phyloP scores from a whole-genome alignment of 1,140 invertebrate genomes.

The Ctenoplectra terminalis region DNA sequence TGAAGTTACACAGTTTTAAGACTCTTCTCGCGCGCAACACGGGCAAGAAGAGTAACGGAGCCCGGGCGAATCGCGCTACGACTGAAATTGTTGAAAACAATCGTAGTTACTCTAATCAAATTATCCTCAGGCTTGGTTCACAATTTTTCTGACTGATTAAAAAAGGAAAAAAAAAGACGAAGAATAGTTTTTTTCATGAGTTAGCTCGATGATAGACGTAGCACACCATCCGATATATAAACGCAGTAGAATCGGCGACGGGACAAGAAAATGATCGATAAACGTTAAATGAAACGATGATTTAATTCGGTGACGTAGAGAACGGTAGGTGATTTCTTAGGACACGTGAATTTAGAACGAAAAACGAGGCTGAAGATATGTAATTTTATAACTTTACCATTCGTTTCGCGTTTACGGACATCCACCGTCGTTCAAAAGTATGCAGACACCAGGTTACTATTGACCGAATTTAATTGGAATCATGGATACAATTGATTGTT shows the following conservation, averaged over 20 bases:
- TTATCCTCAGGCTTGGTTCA: constrained; percentile 48
- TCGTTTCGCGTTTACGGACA: constrained; percentile 1
- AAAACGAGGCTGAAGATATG: background rate
- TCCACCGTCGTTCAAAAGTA: no score
- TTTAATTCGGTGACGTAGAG: background rate
- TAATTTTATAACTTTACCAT: constrained; percentile 28
- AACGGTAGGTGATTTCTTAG: background rate
- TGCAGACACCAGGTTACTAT: no score
- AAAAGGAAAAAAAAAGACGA: constrained; percentile 26
- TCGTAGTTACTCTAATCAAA: constrained; percentile 61
- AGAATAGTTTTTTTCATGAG: constrained; percentile 49
- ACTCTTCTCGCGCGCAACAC: constrained; percentile 39
- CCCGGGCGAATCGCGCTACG: constrained; percentile 35
- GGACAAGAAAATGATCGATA: background rate
- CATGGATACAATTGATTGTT: no score
- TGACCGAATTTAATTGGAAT: no score
- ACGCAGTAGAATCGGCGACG: background rate
- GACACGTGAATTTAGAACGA: constrained; percentile 9
- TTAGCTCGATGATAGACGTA: constrained; percentile 56
- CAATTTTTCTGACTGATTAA: constrained; percentile 52
- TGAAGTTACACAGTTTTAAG: constrained; percentile 41
- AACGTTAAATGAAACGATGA: background rate
- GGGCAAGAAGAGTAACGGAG: constrained; percentile 10
- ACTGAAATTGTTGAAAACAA: constrained; percentile 63
- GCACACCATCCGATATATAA: constrained; percentile 38